Conservation (phyloP, 1,140 invertebrate species). For the Plectrocnemia conspersa region DNA sequence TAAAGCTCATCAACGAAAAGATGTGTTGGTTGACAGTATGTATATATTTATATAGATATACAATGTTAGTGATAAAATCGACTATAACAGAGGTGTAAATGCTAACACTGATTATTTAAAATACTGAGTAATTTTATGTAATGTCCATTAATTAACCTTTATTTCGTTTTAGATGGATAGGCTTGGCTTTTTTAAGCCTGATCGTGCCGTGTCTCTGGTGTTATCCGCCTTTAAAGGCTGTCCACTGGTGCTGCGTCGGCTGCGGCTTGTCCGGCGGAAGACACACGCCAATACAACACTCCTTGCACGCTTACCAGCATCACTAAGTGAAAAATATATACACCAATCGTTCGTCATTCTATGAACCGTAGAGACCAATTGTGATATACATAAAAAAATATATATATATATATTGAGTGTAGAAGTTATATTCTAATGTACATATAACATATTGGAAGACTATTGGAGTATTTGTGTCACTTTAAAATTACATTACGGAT, state of each 20-base stretch:
- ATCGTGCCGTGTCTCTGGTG: constrained; percentile 91
- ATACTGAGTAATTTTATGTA: too few relatives aligned
- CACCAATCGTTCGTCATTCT: background rate
- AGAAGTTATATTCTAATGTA: constrained; percentile 5
- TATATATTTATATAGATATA: too few relatives aligned
- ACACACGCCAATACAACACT: constrained; percentile 58
- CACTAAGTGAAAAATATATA: constrained; percentile 18
- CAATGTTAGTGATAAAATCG: too few relatives aligned
- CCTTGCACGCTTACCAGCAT: constrained; percentile 25
- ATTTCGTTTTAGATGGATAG: constrained; percentile 63
- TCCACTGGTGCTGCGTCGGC: constrained; percentile 74
- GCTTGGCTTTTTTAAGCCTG: constrained; percentile 77
- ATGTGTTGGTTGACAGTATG: too few relatives aligned
- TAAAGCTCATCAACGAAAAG: too few relatives aligned
- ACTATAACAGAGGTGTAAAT: too few relatives aligned
- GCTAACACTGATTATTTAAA: too few relatives aligned
- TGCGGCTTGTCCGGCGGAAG: constrained; percentile 78
- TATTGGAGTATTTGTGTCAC: background rate
- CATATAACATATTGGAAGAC: constrained; percentile 5
- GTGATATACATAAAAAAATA: background rate
- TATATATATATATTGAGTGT: constrained; percentile 16
- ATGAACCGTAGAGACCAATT: background rate
- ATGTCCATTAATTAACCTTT: background rate
- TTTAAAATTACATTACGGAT: background rate
- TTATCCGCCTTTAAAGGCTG: constrained; percentile 79